These are phyloP conservation scores for Entomyzon cyanotis DNA, from an alignment of 2,113 vertebrate species.

Conservation along the genomic window DNA sequence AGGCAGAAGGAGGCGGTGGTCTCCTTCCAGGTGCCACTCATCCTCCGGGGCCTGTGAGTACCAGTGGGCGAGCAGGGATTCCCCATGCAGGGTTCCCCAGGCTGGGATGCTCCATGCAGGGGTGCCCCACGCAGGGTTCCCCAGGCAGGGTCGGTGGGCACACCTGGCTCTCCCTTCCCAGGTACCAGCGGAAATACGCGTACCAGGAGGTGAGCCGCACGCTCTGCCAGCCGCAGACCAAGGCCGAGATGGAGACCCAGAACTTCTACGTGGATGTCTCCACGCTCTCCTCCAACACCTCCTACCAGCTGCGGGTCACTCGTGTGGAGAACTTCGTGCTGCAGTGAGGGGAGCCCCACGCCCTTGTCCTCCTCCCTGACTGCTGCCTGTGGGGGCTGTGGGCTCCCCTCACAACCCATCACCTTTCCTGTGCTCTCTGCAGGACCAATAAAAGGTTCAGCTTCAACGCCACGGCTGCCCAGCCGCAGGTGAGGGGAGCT, in stretches of 20 bases:
- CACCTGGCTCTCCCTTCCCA: conserved; percentile 14
- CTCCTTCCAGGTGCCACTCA: conserved; percentile 95
- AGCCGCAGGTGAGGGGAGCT: conserved; percentile 87
- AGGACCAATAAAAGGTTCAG: conserved; percentile 86
- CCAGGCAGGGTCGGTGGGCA: not conserved
- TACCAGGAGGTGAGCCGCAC: conserved; percentile 93
- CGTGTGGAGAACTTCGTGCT: conserved; percentile 90
- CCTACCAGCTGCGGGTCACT: conserved; percentile 88
- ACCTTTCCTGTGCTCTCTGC: not conserved
- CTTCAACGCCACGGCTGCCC: conserved; percentile 94
- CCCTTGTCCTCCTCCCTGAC: rapidly evolving
- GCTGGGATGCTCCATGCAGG: not conserved
- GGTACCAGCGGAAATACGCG: conserved; percentile 93
- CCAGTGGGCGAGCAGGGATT: rapidly evolving
- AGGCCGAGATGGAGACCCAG: conserved; percentile 83
- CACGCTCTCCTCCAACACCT: conserved; percentile 83
- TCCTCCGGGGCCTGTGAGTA: conserved; percentile 95
- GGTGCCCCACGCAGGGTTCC: not conserved
- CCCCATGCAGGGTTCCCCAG: not conserved
- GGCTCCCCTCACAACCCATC: rapidly evolving
- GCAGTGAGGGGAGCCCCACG: conserved; percentile 67
- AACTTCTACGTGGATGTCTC: conserved; percentile 95
- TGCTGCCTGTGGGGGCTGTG: not conserved
- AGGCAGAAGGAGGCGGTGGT: conserved; percentile 94
- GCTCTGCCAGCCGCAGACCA: conserved; percentile 89